These are phyloP conservation scores for Sinotaia quadrata DNA, from an alignment of 2,888 invertebrate genomes.

Conservation along the genomic window DNA sequence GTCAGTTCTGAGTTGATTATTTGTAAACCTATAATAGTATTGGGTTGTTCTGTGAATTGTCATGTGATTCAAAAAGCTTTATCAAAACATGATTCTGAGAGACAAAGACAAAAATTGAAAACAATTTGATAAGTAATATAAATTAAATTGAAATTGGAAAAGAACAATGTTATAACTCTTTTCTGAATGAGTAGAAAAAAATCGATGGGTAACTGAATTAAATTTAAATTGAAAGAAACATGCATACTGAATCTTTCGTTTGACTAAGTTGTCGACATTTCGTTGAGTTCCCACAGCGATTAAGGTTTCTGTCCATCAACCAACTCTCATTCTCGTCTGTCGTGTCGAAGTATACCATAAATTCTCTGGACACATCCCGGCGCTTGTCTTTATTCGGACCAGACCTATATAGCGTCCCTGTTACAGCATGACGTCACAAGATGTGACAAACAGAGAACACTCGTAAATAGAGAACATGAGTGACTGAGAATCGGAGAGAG, in stretches of 20 bases:
- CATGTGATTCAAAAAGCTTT: no score
- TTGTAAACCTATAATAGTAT: no score
- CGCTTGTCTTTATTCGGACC: constrained; percentile 17
- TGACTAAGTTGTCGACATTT: constrained; percentile 36
- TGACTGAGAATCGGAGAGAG: neutral
- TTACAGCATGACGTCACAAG: neutral
- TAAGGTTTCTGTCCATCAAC: constrained; percentile 31
- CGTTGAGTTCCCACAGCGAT: constrained; percentile 33
- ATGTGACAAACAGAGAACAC: neutral
- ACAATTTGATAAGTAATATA: no score
- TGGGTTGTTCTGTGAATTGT: no score
- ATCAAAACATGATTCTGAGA: no score
- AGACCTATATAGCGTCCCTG: neutral
- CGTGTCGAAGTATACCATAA: constrained; percentile 33
- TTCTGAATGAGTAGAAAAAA: no score
- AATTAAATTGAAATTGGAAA: no score
- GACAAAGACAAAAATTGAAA: no score
- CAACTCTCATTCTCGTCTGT: constrained; percentile 38
- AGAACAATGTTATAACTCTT: no score
- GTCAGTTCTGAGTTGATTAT: no score
- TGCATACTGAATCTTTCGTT: neutral
- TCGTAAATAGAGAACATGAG: neutral
- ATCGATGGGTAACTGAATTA: no score
- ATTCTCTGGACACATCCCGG: constrained; percentile 33
- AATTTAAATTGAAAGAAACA: no score